Evolutionary conservation across 2,113 vertebrate species (phyloP).

Genomic region (Tylochromis polylepis): DNA sequence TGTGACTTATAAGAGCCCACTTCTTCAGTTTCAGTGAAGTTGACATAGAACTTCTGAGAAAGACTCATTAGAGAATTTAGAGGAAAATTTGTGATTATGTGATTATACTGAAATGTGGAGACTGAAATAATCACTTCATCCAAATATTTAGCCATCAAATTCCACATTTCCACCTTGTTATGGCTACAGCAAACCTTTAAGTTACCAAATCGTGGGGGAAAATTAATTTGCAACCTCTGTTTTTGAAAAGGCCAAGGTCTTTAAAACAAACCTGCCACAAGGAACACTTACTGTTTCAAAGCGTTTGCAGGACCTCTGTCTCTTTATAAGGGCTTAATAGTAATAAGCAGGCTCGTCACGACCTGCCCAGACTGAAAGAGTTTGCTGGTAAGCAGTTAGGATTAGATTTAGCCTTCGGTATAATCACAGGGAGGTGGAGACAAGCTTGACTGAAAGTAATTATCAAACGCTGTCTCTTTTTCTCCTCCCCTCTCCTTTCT

Average conservation of each 20-base stretch:
- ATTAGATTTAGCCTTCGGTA: not conserved
- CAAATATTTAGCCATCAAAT: not conserved
- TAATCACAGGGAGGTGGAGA: slow-evolving; percentile 15
- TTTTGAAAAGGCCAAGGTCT: not conserved
- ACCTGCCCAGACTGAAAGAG: not conserved
- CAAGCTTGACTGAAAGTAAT: not conserved
- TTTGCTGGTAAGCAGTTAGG: not conserved
- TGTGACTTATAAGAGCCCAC: not conserved
- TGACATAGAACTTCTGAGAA: not conserved
- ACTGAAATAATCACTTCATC: not conserved
- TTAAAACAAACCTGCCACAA: not conserved
- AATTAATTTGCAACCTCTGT: not conserved
- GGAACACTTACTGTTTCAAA: not conserved
- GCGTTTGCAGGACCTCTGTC: accelerated
- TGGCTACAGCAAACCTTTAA: not conserved
- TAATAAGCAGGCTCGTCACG: not conserved
- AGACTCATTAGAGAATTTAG: not conserved
- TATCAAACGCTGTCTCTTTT: not conserved
- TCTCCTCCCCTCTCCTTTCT: not conserved
- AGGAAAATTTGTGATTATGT: not conserved
- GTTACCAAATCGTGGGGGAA: not conserved
- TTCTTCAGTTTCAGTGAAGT: not conserved
- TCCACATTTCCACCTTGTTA: not conserved
- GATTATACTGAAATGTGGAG: not conserved
- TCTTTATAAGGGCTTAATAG: not conserved